Conservation (phyloP, 2,888 invertebrate species). For the Horisme vitalbata region DNA sequence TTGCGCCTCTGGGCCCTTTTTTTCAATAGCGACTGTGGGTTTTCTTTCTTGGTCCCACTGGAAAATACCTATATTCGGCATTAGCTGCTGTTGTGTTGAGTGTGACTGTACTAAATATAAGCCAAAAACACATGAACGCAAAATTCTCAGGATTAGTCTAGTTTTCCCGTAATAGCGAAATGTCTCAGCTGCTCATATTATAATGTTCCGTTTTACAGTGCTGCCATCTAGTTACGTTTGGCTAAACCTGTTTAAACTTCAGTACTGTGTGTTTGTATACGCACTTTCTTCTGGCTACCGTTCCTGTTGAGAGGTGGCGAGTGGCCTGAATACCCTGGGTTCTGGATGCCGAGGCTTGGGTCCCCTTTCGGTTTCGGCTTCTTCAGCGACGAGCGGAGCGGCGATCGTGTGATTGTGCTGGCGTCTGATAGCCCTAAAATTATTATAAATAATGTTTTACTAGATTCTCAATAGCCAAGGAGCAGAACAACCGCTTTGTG, state of each 20-base stretch:
- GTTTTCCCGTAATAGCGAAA: too few species aligned
- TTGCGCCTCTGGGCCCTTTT: too few species aligned
- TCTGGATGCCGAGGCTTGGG: slow-evolving; percentile 89
- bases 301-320: slow-evolving; percentile 92
- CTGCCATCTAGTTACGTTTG: not conserved
- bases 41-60: too few species aligned
- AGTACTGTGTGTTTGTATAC: slow-evolving; percentile 95
- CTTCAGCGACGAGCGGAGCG: slow-evolving; percentile 89
- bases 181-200: too few species aligned
- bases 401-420: slow-evolving; percentile 71
- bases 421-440: slow-evolving; percentile 64
- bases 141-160: too few species aligned
- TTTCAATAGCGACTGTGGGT: too few species aligned
- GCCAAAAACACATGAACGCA: too few species aligned
- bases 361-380: slow-evolving; percentile 85
- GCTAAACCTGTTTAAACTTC: slow-evolving; percentile 84
- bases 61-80: too few species aligned
- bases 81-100: too few species aligned
- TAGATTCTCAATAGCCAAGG: too few species aligned
- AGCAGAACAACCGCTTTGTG: too few species aligned
- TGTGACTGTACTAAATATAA: too few species aligned
- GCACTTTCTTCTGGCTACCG: slow-evolving; percentile 94
- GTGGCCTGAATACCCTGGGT: slow-evolving; percentile 91
- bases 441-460: not conserved
- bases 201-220: slow-evolving; percentile 24